These are phyloP conservation scores for Anoura caudifer DNA, from an alignment of 2,113 vertebrate species.

Conservation along the genomic window DNA sequence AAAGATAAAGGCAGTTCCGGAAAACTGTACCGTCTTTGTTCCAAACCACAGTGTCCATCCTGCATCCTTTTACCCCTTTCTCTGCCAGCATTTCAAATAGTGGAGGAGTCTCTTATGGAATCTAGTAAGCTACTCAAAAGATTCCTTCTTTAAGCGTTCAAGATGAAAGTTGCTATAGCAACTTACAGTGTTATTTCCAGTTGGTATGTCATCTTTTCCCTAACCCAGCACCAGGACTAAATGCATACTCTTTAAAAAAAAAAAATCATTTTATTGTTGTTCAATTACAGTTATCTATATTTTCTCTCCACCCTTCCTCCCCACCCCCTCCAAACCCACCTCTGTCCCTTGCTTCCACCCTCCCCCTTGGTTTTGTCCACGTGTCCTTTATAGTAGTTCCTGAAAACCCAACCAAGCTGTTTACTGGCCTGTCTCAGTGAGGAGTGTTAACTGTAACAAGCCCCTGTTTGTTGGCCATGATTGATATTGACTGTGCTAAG, in stretches of 20 bases:
- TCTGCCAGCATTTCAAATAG: constrained; percentile 22
- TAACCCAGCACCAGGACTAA: not conserved
- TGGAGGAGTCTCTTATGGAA: not conserved
- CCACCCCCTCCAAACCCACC: too few relatives aligned
- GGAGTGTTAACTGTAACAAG: not conserved
- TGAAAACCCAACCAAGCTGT: not conserved
- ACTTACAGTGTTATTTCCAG: not conserved
- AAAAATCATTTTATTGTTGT: too few relatives aligned
- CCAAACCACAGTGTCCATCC: not conserved
- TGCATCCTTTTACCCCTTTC: not conserved
- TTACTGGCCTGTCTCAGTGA: not conserved
- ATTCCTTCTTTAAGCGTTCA: not conserved
- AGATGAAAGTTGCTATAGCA: not conserved
- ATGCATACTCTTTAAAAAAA: not conserved
- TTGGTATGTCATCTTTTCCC: not conserved
- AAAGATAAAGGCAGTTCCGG: not conserved
- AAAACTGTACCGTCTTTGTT: not conserved
- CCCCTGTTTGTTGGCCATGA: not conserved
- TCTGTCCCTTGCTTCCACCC: too few relatives aligned
- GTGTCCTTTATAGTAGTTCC: too few relatives aligned
- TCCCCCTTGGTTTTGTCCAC: too few relatives aligned
- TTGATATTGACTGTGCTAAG: not conserved
- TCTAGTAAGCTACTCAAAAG: not conserved
- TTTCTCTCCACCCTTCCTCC: too few relatives aligned
- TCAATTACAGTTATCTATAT: too few relatives aligned